Conservation (phyloP, 2,888 invertebrate species). For the Tenthredo notha region DNA sequence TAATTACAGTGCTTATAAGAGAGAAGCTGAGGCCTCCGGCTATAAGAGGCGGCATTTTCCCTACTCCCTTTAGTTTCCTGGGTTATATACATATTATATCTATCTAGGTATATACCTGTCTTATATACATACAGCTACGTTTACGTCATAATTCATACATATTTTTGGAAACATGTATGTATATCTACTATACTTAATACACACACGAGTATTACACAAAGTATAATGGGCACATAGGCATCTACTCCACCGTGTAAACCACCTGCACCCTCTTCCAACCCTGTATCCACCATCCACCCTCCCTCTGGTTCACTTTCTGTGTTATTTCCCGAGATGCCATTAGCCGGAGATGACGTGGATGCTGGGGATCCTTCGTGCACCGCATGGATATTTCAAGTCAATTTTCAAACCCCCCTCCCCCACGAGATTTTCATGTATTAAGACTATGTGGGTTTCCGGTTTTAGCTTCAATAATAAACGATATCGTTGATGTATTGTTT, state of each 20-base stretch:
- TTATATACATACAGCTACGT: not conserved
- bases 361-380: not conserved
- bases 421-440: not conserved
- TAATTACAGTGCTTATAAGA: slow-evolving; percentile 38
- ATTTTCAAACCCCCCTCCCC: slow-evolving; percentile 1
- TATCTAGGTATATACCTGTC: not conserved
- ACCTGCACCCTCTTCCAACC: slow-evolving; percentile 53
- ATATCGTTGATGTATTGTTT: not conserved
- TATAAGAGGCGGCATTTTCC: slow-evolving; percentile 28
- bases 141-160: not conserved
- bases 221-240: not conserved
- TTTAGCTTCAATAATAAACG: not conserved
- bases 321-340: slow-evolving; percentile 51
- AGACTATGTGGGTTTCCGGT: not conserved
- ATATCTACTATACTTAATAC: not conserved
- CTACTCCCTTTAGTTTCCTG: not conserved
- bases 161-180: not conserved
- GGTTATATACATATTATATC: not conserved
- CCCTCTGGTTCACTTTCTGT: slow-evolving; percentile 32
- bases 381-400: not conserved
- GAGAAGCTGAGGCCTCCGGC: slow-evolving; percentile 21
- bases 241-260: slow-evolving; percentile 26
- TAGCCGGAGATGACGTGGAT: slow-evolving; percentile 48
- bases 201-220: not conserved
- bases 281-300: slow-evolving; percentile 29